phyloP scores from a whole-genome alignment of 2,888 invertebrate species.

The Xylota segnis region DNA sequence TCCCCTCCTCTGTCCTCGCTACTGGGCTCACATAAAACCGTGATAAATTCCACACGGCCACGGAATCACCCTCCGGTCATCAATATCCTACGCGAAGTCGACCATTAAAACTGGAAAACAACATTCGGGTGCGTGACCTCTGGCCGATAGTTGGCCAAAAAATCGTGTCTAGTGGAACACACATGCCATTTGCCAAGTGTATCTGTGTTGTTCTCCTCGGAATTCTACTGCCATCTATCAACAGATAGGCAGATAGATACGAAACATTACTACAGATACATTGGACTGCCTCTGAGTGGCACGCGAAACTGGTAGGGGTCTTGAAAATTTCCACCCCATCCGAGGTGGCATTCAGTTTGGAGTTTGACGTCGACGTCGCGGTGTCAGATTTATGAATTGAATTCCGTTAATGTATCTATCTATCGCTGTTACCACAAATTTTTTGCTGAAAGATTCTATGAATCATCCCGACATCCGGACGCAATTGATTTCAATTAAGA shows the following conservation, averaged over 20 bases:
- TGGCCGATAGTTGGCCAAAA: slow-evolving; percentile 30
- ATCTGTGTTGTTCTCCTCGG: not conserved
- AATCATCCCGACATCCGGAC: not conserved
- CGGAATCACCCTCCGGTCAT: slow-evolving; percentile 32
- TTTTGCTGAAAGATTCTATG: not conserved
- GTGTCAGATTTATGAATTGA: slow-evolving; percentile 44
- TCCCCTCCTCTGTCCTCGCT: not conserved
- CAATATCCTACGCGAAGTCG: slow-evolving; percentile 20
- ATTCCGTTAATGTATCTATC: slow-evolving; percentile 25
- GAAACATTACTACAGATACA: slow-evolving; percentile 29
- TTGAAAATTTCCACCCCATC: slow-evolving; percentile 38
- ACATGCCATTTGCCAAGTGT: slow-evolving; percentile 2
- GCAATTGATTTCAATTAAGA: slow-evolving; percentile 62
- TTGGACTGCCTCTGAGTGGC: not conserved
- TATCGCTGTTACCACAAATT: not conserved
- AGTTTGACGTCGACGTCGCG: slow-evolving; percentile 47
- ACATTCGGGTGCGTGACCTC: slow-evolving; percentile 62
- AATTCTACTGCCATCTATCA: slow-evolving; percentile 34
- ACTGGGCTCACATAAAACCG: slow-evolving; percentile 57
- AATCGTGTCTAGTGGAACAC: not conserved
- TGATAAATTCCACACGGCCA: slow-evolving; percentile 61
- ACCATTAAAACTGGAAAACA: slow-evolving; percentile 12
- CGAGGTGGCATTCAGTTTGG: slow-evolving; percentile 35
- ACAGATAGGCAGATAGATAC: slow-evolving; percentile 29
- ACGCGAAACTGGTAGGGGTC: slow-evolving; percentile 10